Conservation (phyloP, 2,797 vertebrate genomes). For the Acanthurus lineatus region DNA sequence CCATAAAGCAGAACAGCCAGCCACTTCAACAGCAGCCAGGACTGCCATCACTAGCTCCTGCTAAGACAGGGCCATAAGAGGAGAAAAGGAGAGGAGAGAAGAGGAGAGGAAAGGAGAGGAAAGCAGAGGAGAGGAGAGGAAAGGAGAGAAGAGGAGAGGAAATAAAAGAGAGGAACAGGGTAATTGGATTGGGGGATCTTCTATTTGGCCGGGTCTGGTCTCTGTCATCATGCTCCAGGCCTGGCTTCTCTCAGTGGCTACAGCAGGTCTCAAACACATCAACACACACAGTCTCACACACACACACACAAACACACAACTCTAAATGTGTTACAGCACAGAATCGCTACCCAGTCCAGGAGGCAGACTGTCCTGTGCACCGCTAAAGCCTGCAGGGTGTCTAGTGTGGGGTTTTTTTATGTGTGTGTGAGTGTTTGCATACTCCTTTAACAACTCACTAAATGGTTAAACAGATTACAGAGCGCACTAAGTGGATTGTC, state of each 20-base stretch:
- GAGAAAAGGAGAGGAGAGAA: slow-evolving; percentile 8
- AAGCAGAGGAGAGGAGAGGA: background rate
- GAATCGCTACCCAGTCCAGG: slow-evolving; percentile 54
- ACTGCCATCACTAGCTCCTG: slow-evolving; percentile 68
- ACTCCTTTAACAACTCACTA: slow-evolving; percentile 91
- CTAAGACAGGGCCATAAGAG: slow-evolving; percentile 65
- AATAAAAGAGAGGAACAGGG: slow-evolving; percentile 75
- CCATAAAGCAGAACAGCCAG: slow-evolving; percentile 75
- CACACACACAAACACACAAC: slow-evolving; percentile 37
- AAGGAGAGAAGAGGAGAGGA: background rate
- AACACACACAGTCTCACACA: slow-evolving; percentile 48
- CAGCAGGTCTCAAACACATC: slow-evolving; percentile 76
- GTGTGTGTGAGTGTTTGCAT: slow-evolving; percentile 74
- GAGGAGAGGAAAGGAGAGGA: background rate
- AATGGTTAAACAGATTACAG: slow-evolving; percentile 99
- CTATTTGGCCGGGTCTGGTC: slow-evolving; percentile 85
- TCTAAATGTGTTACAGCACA: slow-evolving; percentile 68
- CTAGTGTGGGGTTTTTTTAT: slow-evolving; percentile 29
- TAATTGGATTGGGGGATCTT: slow-evolving; percentile 89
- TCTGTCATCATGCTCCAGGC: slow-evolving; percentile 87
- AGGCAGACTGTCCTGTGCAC: slow-evolving; percentile 56
- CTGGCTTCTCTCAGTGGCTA: slow-evolving; percentile 80
- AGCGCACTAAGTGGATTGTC: slow-evolving; percentile 98
- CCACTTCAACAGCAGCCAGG: slow-evolving; percentile 71
- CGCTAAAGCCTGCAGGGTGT: slow-evolving; percentile 58